Conservation (phyloP, 2,888 invertebrate species). For the Pristionchus fissidentatus region DNA sequence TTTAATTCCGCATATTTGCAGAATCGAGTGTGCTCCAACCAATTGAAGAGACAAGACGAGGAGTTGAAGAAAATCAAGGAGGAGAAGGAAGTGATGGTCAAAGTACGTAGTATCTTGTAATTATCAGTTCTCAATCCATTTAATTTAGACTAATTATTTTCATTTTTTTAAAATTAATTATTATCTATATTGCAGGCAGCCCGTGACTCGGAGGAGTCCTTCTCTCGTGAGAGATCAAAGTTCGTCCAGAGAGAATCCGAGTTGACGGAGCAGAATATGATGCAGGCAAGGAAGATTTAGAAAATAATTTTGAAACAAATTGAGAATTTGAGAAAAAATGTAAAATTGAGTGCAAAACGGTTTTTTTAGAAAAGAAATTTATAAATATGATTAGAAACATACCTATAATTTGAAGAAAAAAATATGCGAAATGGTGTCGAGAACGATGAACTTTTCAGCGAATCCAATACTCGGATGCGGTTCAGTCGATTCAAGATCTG, state of each 20-base stretch:
- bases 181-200: constrained; percentile 74
- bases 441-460: too few species aligned
- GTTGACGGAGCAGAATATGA: constrained; percentile 70
- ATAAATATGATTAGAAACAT: neutral
- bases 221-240: constrained; percentile 41
- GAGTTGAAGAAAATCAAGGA: constrained; percentile 89
- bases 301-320: neutral
- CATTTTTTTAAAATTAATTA: neutral
- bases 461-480: constrained; percentile 93
- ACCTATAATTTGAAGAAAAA: neutral
- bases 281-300: constrained; percentile 52
- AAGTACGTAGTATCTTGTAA: constrained; percentile 78
- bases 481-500: constrained; percentile 92
- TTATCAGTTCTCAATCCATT: neutral
- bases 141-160: neutral
- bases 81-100: constrained; percentile 84
- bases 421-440: too few species aligned
- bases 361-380: neutral
- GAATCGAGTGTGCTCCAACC: constrained; percentile 80
- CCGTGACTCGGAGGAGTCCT: constrained; percentile 34
- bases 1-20: too few species aligned
- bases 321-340: too few species aligned
- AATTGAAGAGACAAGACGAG: constrained; percentile 87
- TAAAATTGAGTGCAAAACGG: neutral
- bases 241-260: constrained; percentile 80